Evolutionary conservation across 2,797 vertebrate species (phyloP).

Genomic region (Acipenser oxyrinchus): DNA sequence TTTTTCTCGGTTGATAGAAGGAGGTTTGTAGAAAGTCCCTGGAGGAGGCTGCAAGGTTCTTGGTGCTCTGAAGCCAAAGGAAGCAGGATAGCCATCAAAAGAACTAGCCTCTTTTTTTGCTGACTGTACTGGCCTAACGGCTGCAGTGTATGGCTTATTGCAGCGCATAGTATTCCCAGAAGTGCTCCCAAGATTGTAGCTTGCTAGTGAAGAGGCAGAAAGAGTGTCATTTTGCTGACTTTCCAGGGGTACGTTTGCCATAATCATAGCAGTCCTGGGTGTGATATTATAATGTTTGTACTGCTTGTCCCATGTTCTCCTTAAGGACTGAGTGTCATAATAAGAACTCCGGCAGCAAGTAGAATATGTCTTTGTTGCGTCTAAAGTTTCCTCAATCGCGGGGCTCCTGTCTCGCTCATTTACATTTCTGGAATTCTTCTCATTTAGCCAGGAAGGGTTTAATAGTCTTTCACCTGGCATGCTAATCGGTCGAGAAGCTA

Average conservation of each 20-base stretch:
- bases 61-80: constrained; percentile 64
- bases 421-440: constrained; percentile 65
- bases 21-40: constrained; percentile 93
- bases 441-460: constrained; percentile 50
- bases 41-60: constrained; percentile 84
- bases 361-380: constrained; percentile 56
- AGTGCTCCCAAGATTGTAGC: constrained; percentile 18
- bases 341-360: constrained; percentile 68
- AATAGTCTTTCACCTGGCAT: constrained; percentile 67
- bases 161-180: constrained; percentile 38
- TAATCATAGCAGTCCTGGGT: constrained; percentile 57
- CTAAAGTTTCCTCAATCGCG: constrained; percentile 74
- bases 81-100: constrained; percentile 47
- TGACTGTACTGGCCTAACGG: constrained; percentile 50
- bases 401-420: constrained; percentile 51
- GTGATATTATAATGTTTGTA: constrained; percentile 73
- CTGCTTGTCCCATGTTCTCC: constrained; percentile 81
- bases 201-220: constrained; percentile 36
- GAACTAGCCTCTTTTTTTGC: constrained; percentile 60
- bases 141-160: constrained; percentile 56
- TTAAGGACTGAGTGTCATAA: constrained; percentile 71
- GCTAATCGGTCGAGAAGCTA: constrained; percentile 71
- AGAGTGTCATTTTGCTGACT: constrained; percentile 33
- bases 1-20: constrained; percentile 53
- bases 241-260: constrained; percentile 54